Base-by-base conservation (phyloP, 2,888 invertebrate genomes). In the Cataglyphis cursor region DNA sequence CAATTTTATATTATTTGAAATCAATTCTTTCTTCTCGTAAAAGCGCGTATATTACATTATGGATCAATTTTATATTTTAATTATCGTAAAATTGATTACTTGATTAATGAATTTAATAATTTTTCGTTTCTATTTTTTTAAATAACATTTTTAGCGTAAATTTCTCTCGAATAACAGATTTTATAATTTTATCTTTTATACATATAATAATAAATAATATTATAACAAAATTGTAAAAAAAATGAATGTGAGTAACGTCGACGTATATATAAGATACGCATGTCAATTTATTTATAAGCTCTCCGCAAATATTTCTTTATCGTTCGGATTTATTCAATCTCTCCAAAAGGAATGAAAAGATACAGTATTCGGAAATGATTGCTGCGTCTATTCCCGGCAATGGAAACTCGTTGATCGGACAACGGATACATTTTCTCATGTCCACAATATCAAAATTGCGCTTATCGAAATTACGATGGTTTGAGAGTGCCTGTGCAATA, bases 401-500 rank as follows among this genome's bases (percentile, higher is more conserved):
- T 10, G 2, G n/a, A 48, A 66, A 66, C 51, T 24, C 35, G 28
- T 10, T 21, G 54, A 28, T 68, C 12, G 18, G 15, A 18, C 9
- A 12, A 1, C 1, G 38, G 10, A 66, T 66, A 28, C 15, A 38
- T 31, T 38, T 38, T 31, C 38, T 24, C 35, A 24, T 24, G 48
- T 48, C 10, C 12, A 12, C 51, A 18, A 12, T 48, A 21, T 51
- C 74, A 35, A 24, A 75, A 68, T 51, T 28, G 28, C n/a, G 24
- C 38, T 73, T 41, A 31, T 41, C 44, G 35, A 59, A 59, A 80
- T 24, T 80, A 44, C 74, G 35, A 12, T 44, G 74, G 24, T 35
- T 31, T 59, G 59, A 2, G 59, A 41, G 35, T n/a, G 28, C n/a
- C 57, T 41, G 5, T 51, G 48, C 41, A 57, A 78, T 21, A 41